Evolutionary conservation across 30 jellyfish, hydroid and myxozoan species (phyloP).

Genomic region (Turritopsis dohrnii): DNA sequence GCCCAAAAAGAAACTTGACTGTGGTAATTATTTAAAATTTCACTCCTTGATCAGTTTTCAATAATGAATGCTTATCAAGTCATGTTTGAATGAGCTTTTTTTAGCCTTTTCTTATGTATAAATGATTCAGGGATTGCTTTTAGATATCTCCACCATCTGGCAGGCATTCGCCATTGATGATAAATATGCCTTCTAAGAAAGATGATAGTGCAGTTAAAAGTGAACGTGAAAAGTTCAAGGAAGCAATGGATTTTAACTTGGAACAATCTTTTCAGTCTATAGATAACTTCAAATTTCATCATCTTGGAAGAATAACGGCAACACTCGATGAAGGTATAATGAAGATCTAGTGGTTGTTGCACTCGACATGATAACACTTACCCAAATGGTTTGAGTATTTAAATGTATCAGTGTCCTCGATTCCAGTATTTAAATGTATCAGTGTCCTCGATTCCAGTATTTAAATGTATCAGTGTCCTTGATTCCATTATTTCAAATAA

Average conservation of each 20-base stretch:
- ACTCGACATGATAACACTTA: too few species aligned
- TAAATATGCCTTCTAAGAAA: conserved; percentile 4
- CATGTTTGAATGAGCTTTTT: too few species aligned
- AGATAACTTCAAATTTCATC: conserved; percentile 65
- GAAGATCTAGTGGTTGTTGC: too few species aligned
- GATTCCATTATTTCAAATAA: too few species aligned
- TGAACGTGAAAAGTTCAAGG: conserved; percentile 43
- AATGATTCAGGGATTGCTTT: too few species aligned
- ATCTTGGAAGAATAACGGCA: conserved; percentile 72
- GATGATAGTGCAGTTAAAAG: background rate
- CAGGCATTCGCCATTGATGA: background rate
- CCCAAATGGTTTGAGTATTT: too few species aligned
- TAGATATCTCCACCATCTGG: conserved; percentile 17
- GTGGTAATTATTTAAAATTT: background rate
- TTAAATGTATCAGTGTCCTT: too few species aligned
- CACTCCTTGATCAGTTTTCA: background rate
- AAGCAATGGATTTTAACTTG: conserved; percentile 42
- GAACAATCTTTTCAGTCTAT: conserved; percentile 77
- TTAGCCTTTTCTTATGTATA: too few species aligned
- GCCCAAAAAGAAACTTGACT: background rate
- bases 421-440: too few species aligned
- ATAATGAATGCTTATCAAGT: too few species aligned
- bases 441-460: too few species aligned
- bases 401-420: too few species aligned
- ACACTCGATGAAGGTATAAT: conserved; percentile 47